Evolutionary conservation across 2,797 vertebrate genomes (phyloP), one percentile per base, ranked within the genome.

Genomic region (Gambelia wislizenii): DNA sequence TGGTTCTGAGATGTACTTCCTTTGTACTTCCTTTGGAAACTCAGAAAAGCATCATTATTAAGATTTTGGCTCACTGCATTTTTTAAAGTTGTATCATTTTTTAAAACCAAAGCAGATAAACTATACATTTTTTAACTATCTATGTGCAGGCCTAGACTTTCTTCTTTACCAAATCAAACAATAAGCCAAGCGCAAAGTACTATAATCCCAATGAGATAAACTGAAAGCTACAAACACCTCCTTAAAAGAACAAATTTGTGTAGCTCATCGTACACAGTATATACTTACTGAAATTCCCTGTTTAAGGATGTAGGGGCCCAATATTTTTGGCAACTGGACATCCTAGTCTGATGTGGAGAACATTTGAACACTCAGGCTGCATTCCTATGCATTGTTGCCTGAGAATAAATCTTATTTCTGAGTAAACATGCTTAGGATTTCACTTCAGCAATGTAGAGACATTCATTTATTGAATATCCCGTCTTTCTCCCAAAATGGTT

Each of bases 11-110:
- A 6, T 30, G 12, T 49, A 72, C 1, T 72, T 8, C 67, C 25
- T 67, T 83, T 83, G 59, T 64, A 61, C 36, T 56, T 67, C 16
- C 10, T 86, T 85, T n/a, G 69, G 78, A 74, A 88, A 83, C 10
- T 42, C 14, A 69, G 76, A 81, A 78, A 52, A 13, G 47, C 16
- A 67, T 36, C 59, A 69, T 69, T 69, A 74, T 54, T 77, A 27
- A 56, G n/a, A 78, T 78, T 77, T 39, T 54, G n/a, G 36, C 25
- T n/a, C n/a, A 25, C 39, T 74, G 36, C 14, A 42, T 42, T 12
- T 77, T 44, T 12, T 20, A 76, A 20, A 42, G 2, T 1, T 56
- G 6, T n/a, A 69, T 61, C 44, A 64, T 8, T 22, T 1, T 10
- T 52, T 78, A 86, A 79, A 33, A 67, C 27, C 16, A 86, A 49